These are phyloP conservation scores for Acleris sparsana DNA, from an alignment of 2,888 invertebrate species.

Conservation along the genomic window DNA sequence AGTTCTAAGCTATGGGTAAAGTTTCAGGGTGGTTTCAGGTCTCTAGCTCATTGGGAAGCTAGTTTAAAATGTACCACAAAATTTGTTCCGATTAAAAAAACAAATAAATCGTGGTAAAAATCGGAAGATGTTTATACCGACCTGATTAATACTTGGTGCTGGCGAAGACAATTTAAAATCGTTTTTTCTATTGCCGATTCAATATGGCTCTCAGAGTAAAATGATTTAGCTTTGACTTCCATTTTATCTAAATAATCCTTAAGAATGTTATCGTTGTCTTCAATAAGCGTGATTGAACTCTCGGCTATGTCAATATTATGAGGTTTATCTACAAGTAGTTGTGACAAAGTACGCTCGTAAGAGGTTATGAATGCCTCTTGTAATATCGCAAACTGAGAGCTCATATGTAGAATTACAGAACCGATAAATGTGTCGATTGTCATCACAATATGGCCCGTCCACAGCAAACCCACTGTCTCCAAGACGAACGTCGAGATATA, in stretches of 20 bases:
- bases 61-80: too few relatives aligned
- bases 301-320: constrained; percentile 39
- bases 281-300: constrained; percentile 35
- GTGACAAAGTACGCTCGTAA: constrained; percentile 64
- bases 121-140: constrained; percentile 44
- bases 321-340: constrained; percentile 49
- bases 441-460: constrained; percentile 79
- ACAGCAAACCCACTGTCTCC: constrained; percentile 70
- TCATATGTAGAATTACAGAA: constrained; percentile 74
- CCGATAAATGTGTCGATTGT: constrained; percentile 76
- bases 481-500: constrained; percentile 68
- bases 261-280: constrained; percentile 27
- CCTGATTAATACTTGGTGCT: constrained; percentile 73
- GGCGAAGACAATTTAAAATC: constrained; percentile 64
- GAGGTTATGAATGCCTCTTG: constrained; percentile 68
- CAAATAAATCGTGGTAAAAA: neutral
- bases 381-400: constrained; percentile 67
- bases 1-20: too few relatives aligned
- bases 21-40: too few relatives aligned
- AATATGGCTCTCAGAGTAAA: constrained; percentile 58
- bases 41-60: too few relatives aligned
- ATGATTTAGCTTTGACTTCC: constrained; percentile 54
- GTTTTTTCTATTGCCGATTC: constrained; percentile 60
- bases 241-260: constrained; percentile 44
- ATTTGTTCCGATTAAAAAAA: too few relatives aligned